phyloP scores from a whole-genome alignment of 2,113 vertebrate genomes.

The Protomyctophum bolini region DNA sequence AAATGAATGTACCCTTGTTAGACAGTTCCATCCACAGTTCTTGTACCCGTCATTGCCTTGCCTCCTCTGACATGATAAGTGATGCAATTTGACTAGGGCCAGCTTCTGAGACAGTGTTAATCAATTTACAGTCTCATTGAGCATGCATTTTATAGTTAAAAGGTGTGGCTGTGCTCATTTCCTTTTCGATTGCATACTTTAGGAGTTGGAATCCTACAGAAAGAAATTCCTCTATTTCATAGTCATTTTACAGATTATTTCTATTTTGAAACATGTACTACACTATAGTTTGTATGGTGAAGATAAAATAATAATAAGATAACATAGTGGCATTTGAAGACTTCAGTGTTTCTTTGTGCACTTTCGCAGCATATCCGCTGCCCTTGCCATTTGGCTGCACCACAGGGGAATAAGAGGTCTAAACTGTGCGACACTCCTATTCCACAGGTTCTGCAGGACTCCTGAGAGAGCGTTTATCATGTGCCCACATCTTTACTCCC shows the following conservation, averaged over 20 bases:
- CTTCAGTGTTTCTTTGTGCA: constrained; percentile 21
- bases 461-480: constrained; percentile 25
- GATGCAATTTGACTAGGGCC: constrained; percentile 86
- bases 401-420: constrained; percentile 11
- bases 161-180: constrained; percentile 28
- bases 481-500: constrained; percentile 7
- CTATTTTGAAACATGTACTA: neutral
- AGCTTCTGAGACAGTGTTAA: constrained; percentile 88
- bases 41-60: constrained; percentile 83
- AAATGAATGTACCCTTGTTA: constrained; percentile 85
- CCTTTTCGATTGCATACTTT: neutral
- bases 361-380: neutral
- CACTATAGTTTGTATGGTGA: neutral
- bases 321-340: constrained; percentile 16
- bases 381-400: constrained; percentile 13
- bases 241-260: neutral
- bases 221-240: neutral
- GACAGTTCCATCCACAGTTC: constrained; percentile 90
- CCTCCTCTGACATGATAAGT: constrained; percentile 86
- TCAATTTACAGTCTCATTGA: constrained; percentile 85
- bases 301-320: too few species aligned
- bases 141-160: constrained; percentile 76
- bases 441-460: constrained; percentile 14
- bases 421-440: neutral
- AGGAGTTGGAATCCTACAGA: neutral